A percentile compares a stretch with the other conserved stretches of the same genome.
These are phyloP conservation scores for Mellivora capensis DNA, from an alignment of 2,113 vertebrate species.

Conservation along the genomic window DNA sequence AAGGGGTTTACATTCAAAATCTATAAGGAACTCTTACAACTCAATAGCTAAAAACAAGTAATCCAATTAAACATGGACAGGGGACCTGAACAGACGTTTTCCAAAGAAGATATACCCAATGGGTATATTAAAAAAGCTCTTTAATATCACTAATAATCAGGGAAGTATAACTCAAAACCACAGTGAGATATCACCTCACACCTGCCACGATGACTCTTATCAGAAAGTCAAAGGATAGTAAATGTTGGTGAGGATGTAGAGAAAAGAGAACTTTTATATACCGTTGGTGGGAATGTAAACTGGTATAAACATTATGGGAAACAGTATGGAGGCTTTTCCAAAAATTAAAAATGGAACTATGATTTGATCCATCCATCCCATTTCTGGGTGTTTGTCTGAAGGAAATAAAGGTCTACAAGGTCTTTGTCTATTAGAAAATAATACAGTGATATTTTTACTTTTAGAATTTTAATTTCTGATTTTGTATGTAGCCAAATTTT, in stretches of 20 bases:
- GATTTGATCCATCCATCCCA: not conserved
- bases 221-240: not conserved
- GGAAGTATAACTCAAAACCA: not conserved
- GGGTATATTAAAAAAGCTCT: not conserved
- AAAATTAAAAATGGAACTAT: not conserved
- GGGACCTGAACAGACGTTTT: not conserved
- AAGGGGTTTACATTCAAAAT: not conserved
- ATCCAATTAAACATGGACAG: not conserved
- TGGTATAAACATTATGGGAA: not conserved
- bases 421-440: not conserved
- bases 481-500: not conserved
- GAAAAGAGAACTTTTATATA: not conserved
- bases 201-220: not conserved
- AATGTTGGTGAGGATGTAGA: not conserved
- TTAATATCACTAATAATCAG: not conserved
- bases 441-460: not conserved
- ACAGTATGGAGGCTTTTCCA: not conserved
- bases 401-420: not conserved
- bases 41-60: not conserved
- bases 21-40: not conserved
- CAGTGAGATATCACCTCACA: not conserved
- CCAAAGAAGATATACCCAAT: not conserved
- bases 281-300: not conserved
- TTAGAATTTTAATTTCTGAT: not conserved
- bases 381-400: not conserved